These are phyloP conservation scores for Calypte anna DNA, from an alignment of 2,113 vertebrate genomes.

Conservation along the genomic window DNA sequence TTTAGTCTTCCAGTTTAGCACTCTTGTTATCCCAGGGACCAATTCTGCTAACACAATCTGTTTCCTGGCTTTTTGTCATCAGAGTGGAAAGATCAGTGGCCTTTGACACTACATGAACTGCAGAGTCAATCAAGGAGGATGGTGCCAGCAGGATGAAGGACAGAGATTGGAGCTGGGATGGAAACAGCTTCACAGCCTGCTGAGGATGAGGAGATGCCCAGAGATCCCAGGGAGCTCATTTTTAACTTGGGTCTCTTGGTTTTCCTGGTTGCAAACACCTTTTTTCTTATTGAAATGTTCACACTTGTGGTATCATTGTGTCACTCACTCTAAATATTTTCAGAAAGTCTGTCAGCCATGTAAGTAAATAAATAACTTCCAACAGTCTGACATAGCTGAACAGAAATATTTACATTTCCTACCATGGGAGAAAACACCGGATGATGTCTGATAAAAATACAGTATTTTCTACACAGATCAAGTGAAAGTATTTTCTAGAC, in stretches of 20 bases:
- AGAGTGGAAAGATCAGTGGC: conserved; percentile 72
- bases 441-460: conserved; percentile 23
- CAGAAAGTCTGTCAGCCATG: conserved; percentile 42
- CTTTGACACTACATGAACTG: conserved; percentile 66
- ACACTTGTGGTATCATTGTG: not conserved
- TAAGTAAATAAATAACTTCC: conserved; percentile 62
- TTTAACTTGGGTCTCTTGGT: conserved; percentile 50
- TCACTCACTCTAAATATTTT: conserved; percentile 46
- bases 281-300: conserved; percentile 19
- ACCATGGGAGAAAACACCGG: conserved; percentile 52
- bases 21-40: conserved; percentile 33
- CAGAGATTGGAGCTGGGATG: not conserved
- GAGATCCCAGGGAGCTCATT: not conserved
- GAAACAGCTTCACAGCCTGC: conserved; percentile 14
- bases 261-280: conserved; percentile 22
- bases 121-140: not conserved
- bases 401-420: conserved; percentile 32
- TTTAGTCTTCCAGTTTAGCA: conserved; percentile 42
- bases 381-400: conserved; percentile 44
- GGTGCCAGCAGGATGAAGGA: not conserved
- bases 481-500: not conserved
- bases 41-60: conserved; percentile 60
- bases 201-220: not conserved
- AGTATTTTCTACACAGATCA: not conserved
- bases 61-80: conserved; percentile 66